Evolutionary conservation across 2,797 vertebrate species (phyloP), one percentile per base, ranked within the genome.

Genomic region (Hydrocynus forskahlii): DNA sequence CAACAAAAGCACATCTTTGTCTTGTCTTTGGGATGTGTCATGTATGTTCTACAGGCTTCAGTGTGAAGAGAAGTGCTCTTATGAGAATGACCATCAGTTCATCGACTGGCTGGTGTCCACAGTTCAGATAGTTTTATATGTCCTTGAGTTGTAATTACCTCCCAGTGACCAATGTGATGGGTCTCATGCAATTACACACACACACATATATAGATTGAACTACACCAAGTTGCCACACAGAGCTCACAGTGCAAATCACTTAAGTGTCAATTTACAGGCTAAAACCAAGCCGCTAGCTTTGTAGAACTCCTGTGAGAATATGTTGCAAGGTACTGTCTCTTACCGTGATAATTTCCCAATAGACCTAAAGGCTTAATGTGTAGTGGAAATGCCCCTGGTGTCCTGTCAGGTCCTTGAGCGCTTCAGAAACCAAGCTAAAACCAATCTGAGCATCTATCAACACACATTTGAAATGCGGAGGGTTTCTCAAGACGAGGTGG

Each of bases 101-200:
- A 66, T 66, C 19, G 63, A 40, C 62, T 12, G n/a, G 59, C 10
- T 38, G 16, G 38, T 64, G 62, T 66, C 23, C 59, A 62, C 7
- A 13, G 23, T 5, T 59, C 57, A 62, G 59, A 21, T 62, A 29
- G 38, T 16, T 52, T 50, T 60, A 69, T 81, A 38, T 35, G 38
- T 45, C 75, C 43, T 76, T 77, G 66, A 55, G 75, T 29, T 35
- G 23, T 77, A 81, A 81, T 81, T 71, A 64, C 67, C 38, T 43
- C 23, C 10, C 21, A 59, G 23, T 23, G 59, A 63, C n/a, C 55
- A 19, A 52, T 76, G 13, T 17, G 21, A 72, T 21, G 8, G 23
- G n/a, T 23, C 9, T 80, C 43, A 60, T 60, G 52, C 52, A 59
- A 35, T 16, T 21, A 73, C 23, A 69, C 45, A 23, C 1, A 13